phyloP scores from a whole-genome alignment of 2,888 invertebrate genomes.

The Osmoderma eremita region DNA sequence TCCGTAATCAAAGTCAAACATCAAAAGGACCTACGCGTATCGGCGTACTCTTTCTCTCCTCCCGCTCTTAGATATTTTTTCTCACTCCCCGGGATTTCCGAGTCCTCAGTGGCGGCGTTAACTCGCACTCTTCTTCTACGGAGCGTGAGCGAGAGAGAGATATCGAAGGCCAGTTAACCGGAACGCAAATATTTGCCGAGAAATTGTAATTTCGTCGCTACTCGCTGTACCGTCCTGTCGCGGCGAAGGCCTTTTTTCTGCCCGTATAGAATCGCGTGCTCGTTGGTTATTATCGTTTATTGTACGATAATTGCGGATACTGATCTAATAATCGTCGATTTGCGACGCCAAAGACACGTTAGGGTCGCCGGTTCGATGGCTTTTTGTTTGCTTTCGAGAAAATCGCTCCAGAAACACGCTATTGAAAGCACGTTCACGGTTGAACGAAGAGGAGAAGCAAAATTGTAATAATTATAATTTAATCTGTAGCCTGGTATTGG shows the following conservation, averaged over 20 bases:
- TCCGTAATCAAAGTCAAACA: slow-evolving; percentile 46
- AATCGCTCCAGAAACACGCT: no score
- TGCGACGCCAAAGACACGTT: background rate
- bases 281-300: slow-evolving; percentile 40
- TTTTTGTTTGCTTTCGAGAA: slow-evolving; percentile 1
- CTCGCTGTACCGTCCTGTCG: slow-evolving; percentile 36
- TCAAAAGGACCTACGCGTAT: slow-evolving; percentile 42
- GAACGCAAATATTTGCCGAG: slow-evolving; percentile 49
- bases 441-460: no score
- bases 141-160: background rate
- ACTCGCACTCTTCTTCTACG: background rate
- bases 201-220: slow-evolving; percentile 47
- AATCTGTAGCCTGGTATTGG: no score
- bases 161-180: slow-evolving; percentile 26
- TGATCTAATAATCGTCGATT: slow-evolving; percentile 39
- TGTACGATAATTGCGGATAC: slow-evolving; percentile 41
- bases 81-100: no score
- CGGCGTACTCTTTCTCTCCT: background rate
- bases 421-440: slow-evolving; percentile 30
- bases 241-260: slow-evolving; percentile 3
- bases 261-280: slow-evolving; percentile 48
- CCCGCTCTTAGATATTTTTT: background rate
- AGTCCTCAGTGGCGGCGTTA: background rate
- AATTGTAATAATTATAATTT: no score
- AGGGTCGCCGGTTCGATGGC: background rate